Percentiles rank a stretch among this genome's conserved stretches.
These are phyloP conservation scores for Panagrolaimus sp. DNA, from an alignment of 1,140 invertebrate species.

Conservation along the genomic window DNA sequence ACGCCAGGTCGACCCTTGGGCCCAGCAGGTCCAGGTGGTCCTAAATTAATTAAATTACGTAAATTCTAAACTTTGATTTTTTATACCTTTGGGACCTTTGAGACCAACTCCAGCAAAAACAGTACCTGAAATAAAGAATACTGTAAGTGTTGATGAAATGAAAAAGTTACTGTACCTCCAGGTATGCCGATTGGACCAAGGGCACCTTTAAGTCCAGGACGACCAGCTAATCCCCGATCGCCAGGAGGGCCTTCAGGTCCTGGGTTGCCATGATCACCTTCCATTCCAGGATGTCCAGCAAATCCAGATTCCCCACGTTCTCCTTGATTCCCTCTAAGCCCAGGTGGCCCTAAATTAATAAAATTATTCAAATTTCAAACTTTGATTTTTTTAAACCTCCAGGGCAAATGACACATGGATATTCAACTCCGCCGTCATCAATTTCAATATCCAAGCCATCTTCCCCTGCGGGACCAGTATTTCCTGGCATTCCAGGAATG, in stretches of 20 bases:
- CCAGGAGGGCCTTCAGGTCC: slow-evolving; percentile 7
- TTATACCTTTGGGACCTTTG: slow-evolving; percentile 43
- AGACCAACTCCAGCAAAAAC: slow-evolving; percentile 42
- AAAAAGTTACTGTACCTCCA: slow-evolving; percentile 32
- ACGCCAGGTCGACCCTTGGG: slow-evolving; percentile 27
- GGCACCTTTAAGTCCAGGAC: slow-evolving; percentile 26
- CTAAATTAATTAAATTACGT: no score
- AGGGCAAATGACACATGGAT: slow-evolving; percentile 50
- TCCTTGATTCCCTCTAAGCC: slow-evolving; percentile 39
- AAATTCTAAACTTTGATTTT: no score
- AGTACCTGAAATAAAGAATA: no score
- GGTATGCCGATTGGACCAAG: slow-evolving; percentile 27
- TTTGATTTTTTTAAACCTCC: no score
- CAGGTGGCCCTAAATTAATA: no score
- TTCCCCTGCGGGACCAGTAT: slow-evolving; percentile 19
- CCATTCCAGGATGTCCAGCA: slow-evolving; percentile 15
- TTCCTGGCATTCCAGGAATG: not conserved
- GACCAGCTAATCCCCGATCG: slow-evolving; percentile 28
- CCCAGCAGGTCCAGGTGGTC: slow-evolving; percentile 30
- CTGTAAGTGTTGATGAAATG: slow-evolving; percentile 15
- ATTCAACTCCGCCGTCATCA: not conserved
- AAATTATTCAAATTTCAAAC: no score
- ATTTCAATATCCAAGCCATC: slow-evolving; percentile 26
- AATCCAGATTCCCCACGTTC: slow-evolving; percentile 33
- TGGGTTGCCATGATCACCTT: not conserved